Percentiles rank a stretch among this genome's conserved stretches.
These are phyloP conservation scores for Tribolium freemani DNA, from an alignment of 2,888 invertebrate genomes.

Conservation along the genomic window DNA sequence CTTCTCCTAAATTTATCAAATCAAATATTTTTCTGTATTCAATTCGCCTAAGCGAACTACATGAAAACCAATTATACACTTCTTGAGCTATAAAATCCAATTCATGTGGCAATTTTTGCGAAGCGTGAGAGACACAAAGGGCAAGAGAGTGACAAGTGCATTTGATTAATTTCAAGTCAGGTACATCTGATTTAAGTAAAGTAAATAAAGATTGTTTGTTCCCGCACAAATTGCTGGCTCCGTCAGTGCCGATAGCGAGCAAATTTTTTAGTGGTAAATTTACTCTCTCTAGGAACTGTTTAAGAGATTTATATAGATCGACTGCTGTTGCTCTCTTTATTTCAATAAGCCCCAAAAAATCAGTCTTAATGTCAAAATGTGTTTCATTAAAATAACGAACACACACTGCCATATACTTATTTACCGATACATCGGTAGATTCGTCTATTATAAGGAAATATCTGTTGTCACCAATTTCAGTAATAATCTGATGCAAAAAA, in stretches of 20 bases:
- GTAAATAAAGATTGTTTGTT: conserved; percentile 51
- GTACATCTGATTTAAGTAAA: conserved; percentile 43
- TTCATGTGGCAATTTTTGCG: conserved; percentile 46
- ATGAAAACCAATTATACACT: conserved; percentile 47
- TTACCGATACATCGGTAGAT: conserved; percentile 43
- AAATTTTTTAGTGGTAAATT: conserved; percentile 36
- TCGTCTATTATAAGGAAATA: conserved; percentile 46
- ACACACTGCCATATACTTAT: conserved; percentile 47
- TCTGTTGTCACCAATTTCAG: not conserved
- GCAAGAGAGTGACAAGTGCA: conserved; percentile 50
- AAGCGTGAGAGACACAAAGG: conserved; percentile 37
- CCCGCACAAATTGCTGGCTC: conserved; percentile 49
- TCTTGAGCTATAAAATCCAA: conserved; percentile 50
- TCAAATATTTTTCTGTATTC: conserved; percentile 45
- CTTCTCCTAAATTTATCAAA: conserved; percentile 36
- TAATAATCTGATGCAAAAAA: not conserved
- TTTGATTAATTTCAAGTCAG: conserved; percentile 46
- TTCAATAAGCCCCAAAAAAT: not conserved
- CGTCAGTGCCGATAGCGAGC: conserved; percentile 50
- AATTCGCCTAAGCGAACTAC: conserved; percentile 41
- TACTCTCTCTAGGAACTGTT: no score
- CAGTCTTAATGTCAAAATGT: conserved; percentile 17
- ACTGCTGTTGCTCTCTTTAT: conserved; percentile 24
- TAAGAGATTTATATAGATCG: not conserved
- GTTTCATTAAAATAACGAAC: conserved; percentile 46